phyloP scores from a whole-genome alignment of 2,113 vertebrate species.

The Sturnus vulgaris region DNA sequence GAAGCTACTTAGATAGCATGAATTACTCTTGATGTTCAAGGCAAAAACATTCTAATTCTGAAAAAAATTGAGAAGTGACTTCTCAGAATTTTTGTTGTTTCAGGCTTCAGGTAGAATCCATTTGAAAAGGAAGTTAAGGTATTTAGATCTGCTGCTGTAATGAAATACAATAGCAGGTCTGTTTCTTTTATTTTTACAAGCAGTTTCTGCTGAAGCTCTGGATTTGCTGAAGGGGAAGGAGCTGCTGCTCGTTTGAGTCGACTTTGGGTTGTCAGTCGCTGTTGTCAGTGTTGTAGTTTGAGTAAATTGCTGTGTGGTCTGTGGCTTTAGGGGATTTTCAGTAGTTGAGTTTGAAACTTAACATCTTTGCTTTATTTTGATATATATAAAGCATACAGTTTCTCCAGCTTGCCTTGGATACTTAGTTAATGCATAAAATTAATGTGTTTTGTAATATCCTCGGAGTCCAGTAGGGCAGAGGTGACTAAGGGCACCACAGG shows the following conservation, averaged over 20 bases:
- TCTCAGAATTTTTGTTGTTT: neutral
- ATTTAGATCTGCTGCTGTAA: neutral
- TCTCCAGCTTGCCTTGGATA: neutral
- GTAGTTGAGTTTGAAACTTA: neutral
- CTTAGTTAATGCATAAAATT: neutral
- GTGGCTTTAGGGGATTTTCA: neutral
- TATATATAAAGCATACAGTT: neutral
- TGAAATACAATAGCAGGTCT: neutral
- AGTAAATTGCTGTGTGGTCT: neutral
- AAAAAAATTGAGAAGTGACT: neutral
- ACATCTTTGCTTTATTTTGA: neutral
- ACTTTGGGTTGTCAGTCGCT: rapidly evolving
- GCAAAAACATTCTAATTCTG: neutral
- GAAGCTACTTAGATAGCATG: neutral
- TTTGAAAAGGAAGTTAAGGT: neutral
- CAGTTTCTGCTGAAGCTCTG: neutral
- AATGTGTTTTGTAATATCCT: neutral
- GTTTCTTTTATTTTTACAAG: neutral
- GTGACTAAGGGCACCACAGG: neutral
- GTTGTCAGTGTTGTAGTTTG: neutral
- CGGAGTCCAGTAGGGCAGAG: neutral
- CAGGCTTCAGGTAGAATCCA: neutral
- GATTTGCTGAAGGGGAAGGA: neutral
- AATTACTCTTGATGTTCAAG: neutral
- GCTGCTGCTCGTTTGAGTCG: neutral